These are phyloP conservation scores for Manduca sexta DNA, from an alignment of 1,140 invertebrate species.

Conservation along the genomic window DNA sequence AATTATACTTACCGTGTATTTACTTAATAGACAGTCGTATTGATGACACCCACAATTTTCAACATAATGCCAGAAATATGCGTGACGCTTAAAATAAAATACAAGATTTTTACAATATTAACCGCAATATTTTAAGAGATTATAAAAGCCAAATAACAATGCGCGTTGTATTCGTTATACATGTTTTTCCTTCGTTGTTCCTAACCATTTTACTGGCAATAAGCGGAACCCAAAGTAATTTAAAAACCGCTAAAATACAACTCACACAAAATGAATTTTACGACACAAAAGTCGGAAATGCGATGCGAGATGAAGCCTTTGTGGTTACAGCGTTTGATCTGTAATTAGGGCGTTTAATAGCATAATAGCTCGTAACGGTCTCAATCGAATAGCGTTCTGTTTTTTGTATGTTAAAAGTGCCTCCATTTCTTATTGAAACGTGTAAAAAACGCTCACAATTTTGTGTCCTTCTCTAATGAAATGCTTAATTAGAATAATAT, in stretches of 20 bases:
- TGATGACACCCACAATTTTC: too few species aligned
- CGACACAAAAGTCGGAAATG: slow-evolving; percentile 56
- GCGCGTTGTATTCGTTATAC: background rate
- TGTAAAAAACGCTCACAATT: slow-evolving; percentile 31
- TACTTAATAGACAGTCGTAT: too few species aligned
- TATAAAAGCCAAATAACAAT: background rate
- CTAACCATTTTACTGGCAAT: slow-evolving; percentile 12
- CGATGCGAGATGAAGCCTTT: slow-evolving; percentile 55
- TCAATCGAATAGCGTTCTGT: slow-evolving; percentile 50
- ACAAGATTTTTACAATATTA: too few species aligned
- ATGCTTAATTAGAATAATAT: too few species aligned
- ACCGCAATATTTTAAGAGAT: too few species aligned
- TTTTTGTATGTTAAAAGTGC: slow-evolving; percentile 33
- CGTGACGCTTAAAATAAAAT: too few species aligned
- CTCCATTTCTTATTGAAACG: slow-evolving; percentile 36
- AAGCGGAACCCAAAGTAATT: slow-evolving; percentile 42
- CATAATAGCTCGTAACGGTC: slow-evolving; percentile 62
- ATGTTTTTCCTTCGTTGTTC: background rate
- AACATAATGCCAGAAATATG: too few species aligned
- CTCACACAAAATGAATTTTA: slow-evolving; percentile 44
- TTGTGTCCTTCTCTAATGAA: slow-evolving; percentile 22
- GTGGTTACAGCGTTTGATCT: slow-evolving; percentile 61
- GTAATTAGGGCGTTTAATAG: slow-evolving; percentile 64
- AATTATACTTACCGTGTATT: too few species aligned
- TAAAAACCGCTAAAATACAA: slow-evolving; percentile 52